Evolutionary conservation across 2,113 vertebrate species (phyloP).

Genomic region (Cyrtonyx montezumae): DNA sequence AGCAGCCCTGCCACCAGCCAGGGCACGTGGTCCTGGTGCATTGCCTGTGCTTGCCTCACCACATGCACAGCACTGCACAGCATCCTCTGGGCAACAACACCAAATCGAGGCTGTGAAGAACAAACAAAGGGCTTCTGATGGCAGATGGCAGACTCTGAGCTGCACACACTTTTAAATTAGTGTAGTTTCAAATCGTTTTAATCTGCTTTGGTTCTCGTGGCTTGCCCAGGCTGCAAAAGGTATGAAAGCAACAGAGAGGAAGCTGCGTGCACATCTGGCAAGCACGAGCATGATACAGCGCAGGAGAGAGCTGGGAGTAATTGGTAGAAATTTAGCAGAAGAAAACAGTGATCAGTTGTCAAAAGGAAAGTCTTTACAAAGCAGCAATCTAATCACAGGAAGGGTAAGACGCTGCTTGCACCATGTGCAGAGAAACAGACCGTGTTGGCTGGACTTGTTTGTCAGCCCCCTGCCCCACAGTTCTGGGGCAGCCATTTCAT

Average conservation of each 20-base stretch:
- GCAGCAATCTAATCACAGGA: background rate
- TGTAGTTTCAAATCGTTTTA: background rate
- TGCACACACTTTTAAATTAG: background rate
- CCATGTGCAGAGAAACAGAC: background rate
- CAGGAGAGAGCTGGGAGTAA: background rate
- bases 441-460: background rate
- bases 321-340: background rate
- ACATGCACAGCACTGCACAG: background rate
- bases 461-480: background rate
- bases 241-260: background rate
- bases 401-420: background rate
- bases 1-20: rapidly evolving
- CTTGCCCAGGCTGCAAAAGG: background rate
- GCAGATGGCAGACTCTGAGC: background rate
- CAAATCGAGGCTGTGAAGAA: background rate
- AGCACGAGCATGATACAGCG: background rate
- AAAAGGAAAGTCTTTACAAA: background rate
- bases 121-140: background rate
- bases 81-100: background rate
- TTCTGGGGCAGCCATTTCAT: background rate
- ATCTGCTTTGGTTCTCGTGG: background rate
- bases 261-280: background rate
- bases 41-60: background rate
- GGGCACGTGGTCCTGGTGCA: background rate
- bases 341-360: background rate